These are phyloP conservation scores for Hoplias malabaricus DNA, from an alignment of 2,113 vertebrate species.

Conservation along the genomic window DNA sequence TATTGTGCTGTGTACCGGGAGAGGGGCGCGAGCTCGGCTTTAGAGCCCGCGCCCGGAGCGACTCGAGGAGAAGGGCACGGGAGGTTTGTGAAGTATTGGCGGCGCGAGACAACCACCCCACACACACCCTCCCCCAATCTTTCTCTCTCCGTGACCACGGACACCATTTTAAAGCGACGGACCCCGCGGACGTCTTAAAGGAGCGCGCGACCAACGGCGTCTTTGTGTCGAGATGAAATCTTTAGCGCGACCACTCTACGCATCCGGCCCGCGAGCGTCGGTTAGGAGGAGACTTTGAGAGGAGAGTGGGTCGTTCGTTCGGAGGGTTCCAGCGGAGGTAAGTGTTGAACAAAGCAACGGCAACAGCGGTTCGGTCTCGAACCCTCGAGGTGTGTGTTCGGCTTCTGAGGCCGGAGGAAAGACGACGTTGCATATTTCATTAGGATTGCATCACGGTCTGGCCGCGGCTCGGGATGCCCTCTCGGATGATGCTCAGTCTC, in stretches of 20 bases:
- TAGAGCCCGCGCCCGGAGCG: too few relatives aligned
- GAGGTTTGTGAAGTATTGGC: too few relatives aligned
- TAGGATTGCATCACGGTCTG: slow-evolving; percentile 45
- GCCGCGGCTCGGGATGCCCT: slow-evolving; percentile 18
- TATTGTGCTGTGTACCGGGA: too few relatives aligned
- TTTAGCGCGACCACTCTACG: not conserved
- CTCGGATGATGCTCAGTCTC: slow-evolving; percentile 38
- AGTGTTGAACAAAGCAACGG: not conserved
- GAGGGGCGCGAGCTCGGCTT: too few relatives aligned
- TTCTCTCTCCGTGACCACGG: not conserved
- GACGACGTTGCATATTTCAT: slow-evolving; percentile 35
- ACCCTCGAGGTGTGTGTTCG: not conserved
- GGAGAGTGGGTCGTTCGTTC: not conserved
- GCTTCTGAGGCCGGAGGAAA: not conserved
- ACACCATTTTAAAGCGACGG: slow-evolving; percentile 31
- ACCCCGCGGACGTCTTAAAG: not conserved
- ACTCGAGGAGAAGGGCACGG: too few relatives aligned
- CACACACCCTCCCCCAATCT: too few relatives aligned
- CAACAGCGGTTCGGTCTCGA: not conserved
- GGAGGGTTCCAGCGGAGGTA: not conserved
- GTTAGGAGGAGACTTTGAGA: not conserved
- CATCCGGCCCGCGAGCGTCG: not conserved
- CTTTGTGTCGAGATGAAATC: not conserved
- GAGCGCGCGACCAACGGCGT: too few relatives aligned
- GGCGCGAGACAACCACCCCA: too few relatives aligned